A percentile compares a stretch with the other conserved stretches of the same genome.
Evolutionary conservation across 53 echinoderm and acorn worm species (phyloP).

Genomic region (Holothuria scabra): DNA sequence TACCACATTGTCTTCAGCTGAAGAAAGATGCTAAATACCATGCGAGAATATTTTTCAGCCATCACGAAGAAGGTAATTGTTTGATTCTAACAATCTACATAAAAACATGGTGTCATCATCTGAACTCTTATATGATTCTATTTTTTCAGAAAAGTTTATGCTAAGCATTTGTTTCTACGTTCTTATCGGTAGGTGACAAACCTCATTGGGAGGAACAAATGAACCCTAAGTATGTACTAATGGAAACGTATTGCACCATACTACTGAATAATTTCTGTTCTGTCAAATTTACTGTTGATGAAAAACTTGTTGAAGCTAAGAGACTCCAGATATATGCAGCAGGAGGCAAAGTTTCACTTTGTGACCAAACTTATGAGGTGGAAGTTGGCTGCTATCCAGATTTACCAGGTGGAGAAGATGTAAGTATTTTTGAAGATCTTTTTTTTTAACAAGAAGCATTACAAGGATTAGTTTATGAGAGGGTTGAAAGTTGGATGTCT

Average conservation of each 20-base stretch:
- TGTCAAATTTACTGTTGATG: background rate
- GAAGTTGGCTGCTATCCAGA: background rate
- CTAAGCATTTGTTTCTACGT: too few species aligned
- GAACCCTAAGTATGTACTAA: background rate
- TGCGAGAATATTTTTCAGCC: background rate
- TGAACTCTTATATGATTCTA: too few species aligned
- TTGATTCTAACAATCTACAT: too few species aligned
- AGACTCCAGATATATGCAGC: background rate
- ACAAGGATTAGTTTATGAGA: background rate
- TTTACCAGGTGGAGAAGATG: background rate
- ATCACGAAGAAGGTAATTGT: background rate
- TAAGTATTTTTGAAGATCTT: background rate
- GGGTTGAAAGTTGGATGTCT: too few species aligned
- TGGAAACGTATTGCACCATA: background rate
- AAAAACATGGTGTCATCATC: background rate
- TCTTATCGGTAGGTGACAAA: background rate
- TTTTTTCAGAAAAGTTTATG: too few species aligned
- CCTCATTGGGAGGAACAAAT: background rate
- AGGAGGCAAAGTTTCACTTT: background rate
- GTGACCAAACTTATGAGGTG: background rate
- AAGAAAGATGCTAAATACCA: background rate
- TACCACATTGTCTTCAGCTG: constrained; percentile 14
- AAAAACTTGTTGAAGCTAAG: background rate
- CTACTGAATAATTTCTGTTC: background rate
- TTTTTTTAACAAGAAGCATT: background rate